Conservation (phyloP, 2,888 invertebrate species). For the Druceiella hillmani region DNA sequence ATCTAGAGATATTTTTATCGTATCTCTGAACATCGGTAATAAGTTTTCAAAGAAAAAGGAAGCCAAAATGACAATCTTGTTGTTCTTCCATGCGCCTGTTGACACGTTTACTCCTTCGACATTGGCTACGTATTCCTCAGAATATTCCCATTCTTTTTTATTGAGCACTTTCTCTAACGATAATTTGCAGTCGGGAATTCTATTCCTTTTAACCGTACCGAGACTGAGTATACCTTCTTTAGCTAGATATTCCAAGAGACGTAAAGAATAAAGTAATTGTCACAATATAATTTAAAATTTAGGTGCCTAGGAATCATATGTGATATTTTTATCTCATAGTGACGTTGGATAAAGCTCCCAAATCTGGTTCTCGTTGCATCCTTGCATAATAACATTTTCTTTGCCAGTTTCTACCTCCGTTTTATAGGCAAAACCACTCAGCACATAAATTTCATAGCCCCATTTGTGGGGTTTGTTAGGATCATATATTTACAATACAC, state of each 20-base stretch:
- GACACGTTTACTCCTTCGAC: constrained; percentile 20
- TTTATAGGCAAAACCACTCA: constrained; percentile 28
- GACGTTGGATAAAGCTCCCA: constrained; percentile 25
- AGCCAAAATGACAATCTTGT: constrained; percentile 29
- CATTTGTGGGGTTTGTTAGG: constrained; percentile 31
- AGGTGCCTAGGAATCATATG: constrained; percentile 25
- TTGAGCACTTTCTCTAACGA: constrained; percentile 23
- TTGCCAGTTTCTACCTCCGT: constrained; percentile 27
- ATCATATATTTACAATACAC: constrained; percentile 28
- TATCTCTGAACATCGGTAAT: constrained; percentile 17
- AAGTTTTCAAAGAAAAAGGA: constrained; percentile 29
- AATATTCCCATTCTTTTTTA: constrained; percentile 23
- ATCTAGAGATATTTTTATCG: constrained; percentile 17
- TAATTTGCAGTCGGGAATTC: constrained; percentile 27
- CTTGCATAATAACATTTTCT: constrained; percentile 16
- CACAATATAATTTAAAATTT: constrained; percentile 27
- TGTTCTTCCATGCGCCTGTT: constrained; percentile 30
- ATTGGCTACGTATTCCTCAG: constrained; percentile 20
- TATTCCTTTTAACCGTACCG: constrained; percentile 27
- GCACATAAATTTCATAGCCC: constrained; percentile 29
- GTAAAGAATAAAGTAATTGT: constrained; percentile 25
- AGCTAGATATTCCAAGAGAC: not conserved
- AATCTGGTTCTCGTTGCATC: constrained; percentile 19
- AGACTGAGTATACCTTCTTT: no score
- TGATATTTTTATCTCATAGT: constrained; percentile 26